Base-by-base conservation (phyloP, 2,888 invertebrate species). In the Spodoptera littoralis region DNA sequence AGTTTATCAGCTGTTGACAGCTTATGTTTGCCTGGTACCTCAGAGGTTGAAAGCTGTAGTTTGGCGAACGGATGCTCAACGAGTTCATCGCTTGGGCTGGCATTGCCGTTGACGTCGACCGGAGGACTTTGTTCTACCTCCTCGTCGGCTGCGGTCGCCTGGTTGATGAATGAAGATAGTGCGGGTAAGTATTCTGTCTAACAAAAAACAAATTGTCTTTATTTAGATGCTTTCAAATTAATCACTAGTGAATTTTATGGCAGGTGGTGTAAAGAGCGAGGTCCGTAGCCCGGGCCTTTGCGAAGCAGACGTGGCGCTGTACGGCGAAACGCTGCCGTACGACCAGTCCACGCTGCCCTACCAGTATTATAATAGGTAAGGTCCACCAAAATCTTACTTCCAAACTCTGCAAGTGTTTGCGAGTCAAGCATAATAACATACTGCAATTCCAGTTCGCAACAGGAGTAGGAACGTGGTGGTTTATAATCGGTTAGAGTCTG, bases 281-380 rank as follows among this genome's bases (percentile, higher is more conserved):
- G 96, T 96, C 79, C 96, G 96, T 80, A 96, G 96, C 91, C 96
- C 97, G 49, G 96, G 96, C 77, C 93, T 96, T 83, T 95, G 95
- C 80, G 96, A 96, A 77, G 90, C 92, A 70, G 95, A 93, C 88
- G 92, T 92, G 89, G 93, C 92, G 84, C 89, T 92, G 79, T 92
- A 93, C 91, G 93, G 94, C 76, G 94, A 95, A 59, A 86, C 95
- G 73, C 90, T 95, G 85, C 95, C 90, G 43, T 95, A 91, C 91
- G 95, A 90, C 86, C 94, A 94, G 96, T 92, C 88, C 90, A 90
- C 92, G 89, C 89, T 96, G 79, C 96, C 96, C 79, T 97, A 97
- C 92, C 96, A 96, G 88, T 97, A 97, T 91, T 97, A 97, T 85
- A 97, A 97, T 93, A 97, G 96, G 96, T 96, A 82, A 78, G 62